phyloP scores from a whole-genome alignment of 2,797 vertebrate genomes.

The Oreonectes daqikongensis region DNA sequence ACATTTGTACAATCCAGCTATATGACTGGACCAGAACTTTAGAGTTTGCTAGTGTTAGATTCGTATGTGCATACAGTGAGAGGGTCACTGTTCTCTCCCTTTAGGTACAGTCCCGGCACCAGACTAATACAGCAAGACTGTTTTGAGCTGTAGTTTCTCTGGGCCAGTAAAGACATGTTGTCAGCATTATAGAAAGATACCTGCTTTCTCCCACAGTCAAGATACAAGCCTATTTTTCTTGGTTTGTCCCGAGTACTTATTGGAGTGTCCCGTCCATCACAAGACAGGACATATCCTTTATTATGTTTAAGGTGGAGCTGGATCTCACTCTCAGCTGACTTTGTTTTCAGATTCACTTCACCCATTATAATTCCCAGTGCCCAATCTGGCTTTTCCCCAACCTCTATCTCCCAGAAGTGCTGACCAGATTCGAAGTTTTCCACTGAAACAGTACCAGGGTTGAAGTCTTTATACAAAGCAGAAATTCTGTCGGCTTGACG shows the following conservation, averaged over 20 bases:
- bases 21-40: not conserved
- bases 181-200: slow-evolving; percentile 65
- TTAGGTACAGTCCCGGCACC: slow-evolving; percentile 47
- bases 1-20: no score
- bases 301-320: slow-evolving; percentile 2
- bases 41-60: not conserved
- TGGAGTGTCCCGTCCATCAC: not conserved
- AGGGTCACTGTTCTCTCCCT: slow-evolving; percentile 34
- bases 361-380: slow-evolving; percentile 55
- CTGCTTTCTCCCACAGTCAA: slow-evolving; percentile 55
- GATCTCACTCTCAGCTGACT: slow-evolving; percentile 35
- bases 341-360: slow-evolving; percentile 24
- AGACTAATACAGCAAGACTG: slow-evolving; percentile 35
- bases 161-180: slow-evolving; percentile 46
- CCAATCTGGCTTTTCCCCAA: slow-evolving; percentile 60
- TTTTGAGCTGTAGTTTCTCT: slow-evolving; percentile 8
- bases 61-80: slow-evolving; percentile 45
- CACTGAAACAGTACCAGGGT: slow-evolving; percentile 41
- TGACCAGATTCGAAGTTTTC: slow-evolving; percentile 51
- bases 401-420: slow-evolving; percentile 69
- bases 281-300: not conserved
- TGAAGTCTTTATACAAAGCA: slow-evolving; percentile 35
- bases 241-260: slow-evolving; percentile 9
- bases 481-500: slow-evolving; percentile 38
- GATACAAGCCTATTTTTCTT: slow-evolving; percentile 60